Evolutionary conservation across 1,140 invertebrate species (phyloP), one percentile per base, ranked within the genome.

Genomic region (Magallana gigas): DNA sequence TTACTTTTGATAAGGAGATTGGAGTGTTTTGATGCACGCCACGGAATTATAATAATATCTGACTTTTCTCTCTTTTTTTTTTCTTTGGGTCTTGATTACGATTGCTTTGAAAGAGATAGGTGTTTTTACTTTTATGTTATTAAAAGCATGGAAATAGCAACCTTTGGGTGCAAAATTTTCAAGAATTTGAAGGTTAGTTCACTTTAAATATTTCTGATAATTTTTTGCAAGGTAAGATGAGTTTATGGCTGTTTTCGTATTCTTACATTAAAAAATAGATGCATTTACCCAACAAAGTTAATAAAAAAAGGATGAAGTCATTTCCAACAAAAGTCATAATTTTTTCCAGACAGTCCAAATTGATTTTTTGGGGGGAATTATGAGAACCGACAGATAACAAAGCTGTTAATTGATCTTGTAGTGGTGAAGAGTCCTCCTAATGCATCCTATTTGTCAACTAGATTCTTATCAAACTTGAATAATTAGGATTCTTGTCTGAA

Each of bases 391-490:
- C 23, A 29, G 68, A 76, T 76, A 9, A 12, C 23, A 76, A 76
- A 76, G 68, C 68, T 36, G 68, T 29, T 5, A 76, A 76, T 12
- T 76, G 68, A 76, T 76, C 68, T 48, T 29, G 23, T 76, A 12
- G 18, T 12, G 12, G 68, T 29, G 12, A 1, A 76, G 68, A 76
- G 68, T 76, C 68, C 23, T 18, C 5, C 68, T 76, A 76, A 76
- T 76, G 68, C 68, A 76, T 76, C 68, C 68, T 76, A 76, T 76
- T 76, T 76, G 68, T 76, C 68, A 76, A 76, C 68, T 14, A 76
- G 68, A 76, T 76, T 76, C 68, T 76, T 76, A 76, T 76, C 68
- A 29, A 36, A 76, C 23, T 76, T 76, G 36, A 76, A 76, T 76
- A 76, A 76, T 76, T 76, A 76, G 68, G 68, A 76, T 76, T 76